Evolutionary conservation across 2,888 invertebrate genomes (phyloP), one percentile per base, ranked within the genome.

Genomic region (Cordilura impudica): DNA sequence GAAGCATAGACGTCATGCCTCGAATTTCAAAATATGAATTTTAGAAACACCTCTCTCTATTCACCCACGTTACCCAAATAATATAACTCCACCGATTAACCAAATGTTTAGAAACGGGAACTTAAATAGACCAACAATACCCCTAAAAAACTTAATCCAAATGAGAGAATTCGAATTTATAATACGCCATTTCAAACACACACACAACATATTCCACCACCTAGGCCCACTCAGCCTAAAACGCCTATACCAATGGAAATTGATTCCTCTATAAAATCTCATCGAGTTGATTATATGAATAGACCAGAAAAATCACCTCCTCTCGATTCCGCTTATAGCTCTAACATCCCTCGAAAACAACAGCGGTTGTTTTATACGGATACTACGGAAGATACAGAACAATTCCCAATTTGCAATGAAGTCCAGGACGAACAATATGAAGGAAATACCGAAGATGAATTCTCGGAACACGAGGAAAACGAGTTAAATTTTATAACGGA

Each of bases 1-100:
- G 61, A 71, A 16, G 53, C 61, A 2, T 53, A 61, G 10, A 53
- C 70, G n/a, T 53, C 70, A n/a, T n/a, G n/a, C n/a, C n/a, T n/a
- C n/a, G n/a, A n/a, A n/a, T n/a, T n/a, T n/a, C n/a, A n/a, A n/a
- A 71, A 69, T 12, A 2, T 47, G 6, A 63, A 56, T 16, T 65
- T 63, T n/a, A 72, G 72, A 12, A 54, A 49, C 31, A 31, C n/a
- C n/a, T n/a, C n/a, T n/a, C n/a, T n/a, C 35, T 19, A 51, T 35
- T 8, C 31, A 65, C 21, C 35, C 21, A 65, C 63, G 63, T 14
- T 14, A 35, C 14, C 29, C 7, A 21, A 14, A 14, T 35, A 29
- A 5, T 19, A 8, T 51, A 12, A 35, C 21, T 4, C 8, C 19
- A 4, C 49, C 47, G 3, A 18, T 29, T 18, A 61, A 63, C 29